A percentile compares a stretch with the other conserved stretches of the same genome.
These are phyloP conservation scores for Leguminivora glycinivorella DNA, from an alignment of 1,140 invertebrate species.

Conservation along the genomic window DNA sequence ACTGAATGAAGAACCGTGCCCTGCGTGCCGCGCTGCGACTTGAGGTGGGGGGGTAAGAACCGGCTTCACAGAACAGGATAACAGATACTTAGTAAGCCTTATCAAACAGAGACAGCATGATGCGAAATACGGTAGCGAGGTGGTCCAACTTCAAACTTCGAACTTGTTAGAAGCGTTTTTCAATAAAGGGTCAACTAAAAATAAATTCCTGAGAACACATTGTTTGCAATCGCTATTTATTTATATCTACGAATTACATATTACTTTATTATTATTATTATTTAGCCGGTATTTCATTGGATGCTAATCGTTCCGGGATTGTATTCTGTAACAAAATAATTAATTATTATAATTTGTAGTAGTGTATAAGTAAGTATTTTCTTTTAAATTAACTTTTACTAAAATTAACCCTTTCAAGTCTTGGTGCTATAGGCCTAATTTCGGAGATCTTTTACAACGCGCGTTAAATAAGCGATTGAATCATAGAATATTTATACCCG, in stretches of 20 bases:
- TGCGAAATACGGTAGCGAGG: neutral
- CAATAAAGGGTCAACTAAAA: neutral
- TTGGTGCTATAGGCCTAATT: neutral
- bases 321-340: constrained; percentile 6
- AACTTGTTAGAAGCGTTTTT: neutral
- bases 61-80: neutral
- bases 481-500: no score
- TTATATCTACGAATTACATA: neutral
- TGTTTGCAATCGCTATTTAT: neutral
- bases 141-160: no score
- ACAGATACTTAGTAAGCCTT: neutral
- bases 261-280: constrained; percentile 4
- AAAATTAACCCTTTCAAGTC: neutral
- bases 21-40: neutral
- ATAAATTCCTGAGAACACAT: neutral
- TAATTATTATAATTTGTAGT: no score
- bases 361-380: no score
- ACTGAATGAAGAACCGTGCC: constrained; percentile 27
- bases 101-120: neutral
- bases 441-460: no score
- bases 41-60: neutral
- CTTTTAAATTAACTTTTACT: neutral
- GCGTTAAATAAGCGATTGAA: no score
- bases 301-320: constrained; percentile 6
- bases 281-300: constrained; percentile 10